Evolutionary conservation across 2,797 vertebrate species (phyloP).

Genomic region (Sphenopsis melanotis): DNA sequence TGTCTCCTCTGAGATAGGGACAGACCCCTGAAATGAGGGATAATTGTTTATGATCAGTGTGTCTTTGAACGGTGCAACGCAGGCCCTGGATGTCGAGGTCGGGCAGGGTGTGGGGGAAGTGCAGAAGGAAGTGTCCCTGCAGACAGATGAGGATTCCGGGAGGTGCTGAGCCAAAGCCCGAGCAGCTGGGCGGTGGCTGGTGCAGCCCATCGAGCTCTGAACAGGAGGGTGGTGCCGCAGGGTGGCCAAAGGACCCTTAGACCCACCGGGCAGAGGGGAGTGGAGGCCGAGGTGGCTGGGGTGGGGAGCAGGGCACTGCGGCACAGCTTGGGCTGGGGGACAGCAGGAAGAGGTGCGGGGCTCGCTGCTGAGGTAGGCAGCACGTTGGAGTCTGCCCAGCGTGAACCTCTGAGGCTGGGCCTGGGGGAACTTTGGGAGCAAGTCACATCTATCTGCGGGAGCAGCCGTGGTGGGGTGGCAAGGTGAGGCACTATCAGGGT

Average conservation of each 20-base stretch:
- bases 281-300: not conserved
- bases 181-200: not conserved
- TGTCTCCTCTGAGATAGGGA: not conserved
- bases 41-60: not conserved
- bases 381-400: not conserved
- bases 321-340: not conserved
- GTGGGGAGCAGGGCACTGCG: not conserved
- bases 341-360: fast-evolving
- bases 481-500: no score
- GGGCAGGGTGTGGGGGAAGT: not conserved
- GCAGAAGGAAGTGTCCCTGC: fast-evolving
- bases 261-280: not conserved
- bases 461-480: not conserved
- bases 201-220: not conserved
- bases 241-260: fast-evolving
- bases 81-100: fast-evolving
- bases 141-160: not conserved
- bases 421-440: fast-evolving
- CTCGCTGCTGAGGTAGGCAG: not conserved
- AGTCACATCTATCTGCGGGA: not conserved
- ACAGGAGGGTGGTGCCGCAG: not conserved
- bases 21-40: not conserved
- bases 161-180: not conserved
- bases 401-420: not conserved
- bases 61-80: not conserved